A percentile compares a stretch with the other conserved stretches of the same genome.
Evolutionary conservation across 2,113 vertebrate genomes (phyloP).

Genomic region (Notarius quadriscutis): DNA sequence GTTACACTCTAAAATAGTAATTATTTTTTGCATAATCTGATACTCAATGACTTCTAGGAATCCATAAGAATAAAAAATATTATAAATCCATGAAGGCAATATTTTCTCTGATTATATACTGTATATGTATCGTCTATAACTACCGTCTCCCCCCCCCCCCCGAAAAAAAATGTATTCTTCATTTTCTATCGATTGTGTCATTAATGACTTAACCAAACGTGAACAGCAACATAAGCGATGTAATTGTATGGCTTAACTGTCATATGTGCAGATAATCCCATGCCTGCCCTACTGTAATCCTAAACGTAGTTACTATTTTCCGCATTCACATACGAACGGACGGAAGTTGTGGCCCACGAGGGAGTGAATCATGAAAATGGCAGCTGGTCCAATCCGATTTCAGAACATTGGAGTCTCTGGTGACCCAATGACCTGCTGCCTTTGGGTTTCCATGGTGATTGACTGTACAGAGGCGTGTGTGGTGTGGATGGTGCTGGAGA

Average conservation of each 20-base stretch:
- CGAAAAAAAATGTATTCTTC: neutral
- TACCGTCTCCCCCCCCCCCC: neutral
- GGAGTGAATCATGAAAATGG: conserved; percentile 48
- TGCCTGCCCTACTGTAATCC: neutral
- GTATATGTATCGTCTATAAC: neutral
- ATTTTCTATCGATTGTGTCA: neutral
- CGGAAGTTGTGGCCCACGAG: conserved; percentile 54
- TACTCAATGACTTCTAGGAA: neutral
- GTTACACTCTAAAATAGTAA: neutral
- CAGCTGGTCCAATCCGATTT: conserved; percentile 61
- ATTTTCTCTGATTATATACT: neutral
- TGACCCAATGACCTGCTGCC: conserved; percentile 69
- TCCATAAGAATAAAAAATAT: neutral
- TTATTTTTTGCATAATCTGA: neutral
- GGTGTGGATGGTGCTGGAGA: conserved; percentile 42
- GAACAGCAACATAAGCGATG: neutral
- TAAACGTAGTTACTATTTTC: conserved; percentile 2
- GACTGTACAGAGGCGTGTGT: conserved; percentile 57
- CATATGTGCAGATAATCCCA: neutral
- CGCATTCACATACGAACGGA: conserved; percentile 54
- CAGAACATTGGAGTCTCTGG: conserved; percentile 58
- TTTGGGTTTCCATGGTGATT: conserved; percentile 65
- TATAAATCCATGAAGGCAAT: neutral
- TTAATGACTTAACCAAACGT: neutral
- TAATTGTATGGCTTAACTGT: neutral